These are phyloP conservation scores for Egretta garzetta DNA, from an alignment of 2,113 vertebrate genomes.

Conservation along the genomic window DNA sequence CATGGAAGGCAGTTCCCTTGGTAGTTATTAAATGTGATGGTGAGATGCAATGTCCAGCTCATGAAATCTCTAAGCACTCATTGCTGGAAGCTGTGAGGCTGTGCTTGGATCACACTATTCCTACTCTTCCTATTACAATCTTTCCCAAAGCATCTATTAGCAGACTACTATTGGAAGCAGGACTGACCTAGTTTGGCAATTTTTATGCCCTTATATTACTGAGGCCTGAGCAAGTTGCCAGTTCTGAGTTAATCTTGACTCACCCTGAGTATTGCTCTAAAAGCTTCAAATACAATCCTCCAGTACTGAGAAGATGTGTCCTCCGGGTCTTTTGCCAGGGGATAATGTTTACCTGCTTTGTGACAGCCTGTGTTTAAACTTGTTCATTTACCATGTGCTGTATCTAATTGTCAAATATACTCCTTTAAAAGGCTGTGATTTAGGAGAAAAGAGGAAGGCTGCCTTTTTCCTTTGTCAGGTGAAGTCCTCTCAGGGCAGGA, in stretches of 20 bases:
- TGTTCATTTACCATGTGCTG: not conserved
- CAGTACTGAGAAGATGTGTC: not conserved
- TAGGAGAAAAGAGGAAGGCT: not conserved
- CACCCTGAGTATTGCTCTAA: not conserved
- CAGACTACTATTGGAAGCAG: not conserved
- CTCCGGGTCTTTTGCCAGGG: not conserved
- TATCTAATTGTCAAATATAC: not conserved
- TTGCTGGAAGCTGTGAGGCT: not conserved
- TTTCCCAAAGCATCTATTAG: slow-evolving; percentile 1
- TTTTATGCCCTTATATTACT: not conserved
- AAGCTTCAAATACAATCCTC: not conserved
- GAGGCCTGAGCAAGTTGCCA: not conserved
- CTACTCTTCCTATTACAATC: not conserved
- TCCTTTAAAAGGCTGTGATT: not conserved
- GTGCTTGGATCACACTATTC: not conserved
- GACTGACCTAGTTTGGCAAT: not conserved
- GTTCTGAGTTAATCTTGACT: not conserved
- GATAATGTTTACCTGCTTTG: not conserved
- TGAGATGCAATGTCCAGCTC: not conserved
- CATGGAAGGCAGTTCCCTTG: not conserved
- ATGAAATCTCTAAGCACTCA: not conserved
- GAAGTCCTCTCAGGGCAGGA: not conserved
- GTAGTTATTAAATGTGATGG: not conserved
- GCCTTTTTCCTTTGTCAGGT: not conserved
- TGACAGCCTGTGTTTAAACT: not conserved